Evolutionary conservation across 1,140 invertebrate species (phyloP).

Genomic region (Listronotus bonariensis): DNA sequence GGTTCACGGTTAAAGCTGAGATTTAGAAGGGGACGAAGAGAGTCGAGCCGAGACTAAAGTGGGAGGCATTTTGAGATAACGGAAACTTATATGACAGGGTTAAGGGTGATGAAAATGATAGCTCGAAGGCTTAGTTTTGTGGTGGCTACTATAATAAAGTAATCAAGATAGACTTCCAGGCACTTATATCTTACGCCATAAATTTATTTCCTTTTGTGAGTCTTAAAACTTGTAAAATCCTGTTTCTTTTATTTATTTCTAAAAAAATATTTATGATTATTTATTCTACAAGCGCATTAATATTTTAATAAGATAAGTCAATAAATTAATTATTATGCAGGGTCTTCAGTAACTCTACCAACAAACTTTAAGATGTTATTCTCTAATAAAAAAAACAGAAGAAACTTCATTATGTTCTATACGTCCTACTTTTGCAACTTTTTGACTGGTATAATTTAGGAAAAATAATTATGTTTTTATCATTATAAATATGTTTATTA

Average conservation of each 20-base stretch:
- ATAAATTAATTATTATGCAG: too few species aligned
- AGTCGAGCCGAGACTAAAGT: constrained; percentile 20
- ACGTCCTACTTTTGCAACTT: too few species aligned
- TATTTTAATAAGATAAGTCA: too few species aligned
- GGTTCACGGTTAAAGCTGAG: constrained; percentile 39
- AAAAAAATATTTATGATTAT: too few species aligned
- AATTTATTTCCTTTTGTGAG: constrained; percentile 19
- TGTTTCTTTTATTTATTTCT: neutral
- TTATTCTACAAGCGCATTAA: too few species aligned
- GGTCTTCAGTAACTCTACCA: too few species aligned
- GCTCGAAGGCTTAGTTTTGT: constrained; percentile 52
- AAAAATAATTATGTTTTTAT: too few species aligned
- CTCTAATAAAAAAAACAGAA: too few species aligned
- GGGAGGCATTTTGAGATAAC: constrained; percentile 48
- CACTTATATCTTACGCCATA: constrained; percentile 29
- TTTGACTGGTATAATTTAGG: too few species aligned
- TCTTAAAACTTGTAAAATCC: neutral
- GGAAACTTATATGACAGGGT: constrained; percentile 58
- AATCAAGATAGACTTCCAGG: constrained; percentile 47
- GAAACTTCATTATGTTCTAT: too few species aligned
- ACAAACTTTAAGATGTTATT: too few species aligned
- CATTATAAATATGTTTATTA: too few species aligned
- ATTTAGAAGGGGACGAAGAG: constrained; percentile 23
- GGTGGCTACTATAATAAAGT: constrained; percentile 50
- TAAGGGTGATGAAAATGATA: constrained; percentile 58